Base-by-base conservation (phyloP, 2,113 vertebrate species). In the Brachirus orientalis region DNA sequence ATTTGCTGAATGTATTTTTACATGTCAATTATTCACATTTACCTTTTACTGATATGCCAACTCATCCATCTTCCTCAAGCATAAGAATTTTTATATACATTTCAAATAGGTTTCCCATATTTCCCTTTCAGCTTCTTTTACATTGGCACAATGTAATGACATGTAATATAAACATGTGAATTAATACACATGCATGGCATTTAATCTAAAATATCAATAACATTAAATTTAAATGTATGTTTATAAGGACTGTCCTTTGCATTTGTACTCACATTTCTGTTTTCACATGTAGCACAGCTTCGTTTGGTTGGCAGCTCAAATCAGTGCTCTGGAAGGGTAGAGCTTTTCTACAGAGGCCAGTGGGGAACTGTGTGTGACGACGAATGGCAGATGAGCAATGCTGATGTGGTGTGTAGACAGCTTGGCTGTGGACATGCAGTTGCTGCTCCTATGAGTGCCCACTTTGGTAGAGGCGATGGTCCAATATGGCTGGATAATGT, bases 321-420 rank as follows among this genome's bases (percentile, higher is more conserved):
- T 44, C 8, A 82, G 20, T 90, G 89, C 63, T 88, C 87, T 2
- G 89, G 89, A 1, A 63, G 89, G 68, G 61, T 90, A 60, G 89
- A 90, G 69, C 0, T 90, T 57, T 5, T 59, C 28, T 72, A 90
- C 18, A 81, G 80, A 73, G 54, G 84, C 74, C 12, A 69, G 48
- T 90, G 89, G 89, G 89, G 89, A 44, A 90, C 87, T 2, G 87
- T 89, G 22, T 90, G 89, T 51, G 89, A 89, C 20, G 89, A 90
- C 11, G 84, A 85, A 3, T 90, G 87, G 87, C 10, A 45, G 45
- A 13, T 89, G 6, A 0, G 0, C 1, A 79, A 64, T 13, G 85
- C 71, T 0, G 78, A 86, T 33, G 87, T 90, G 8, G 89, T 88
- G 7, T 90, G 89, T 8, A 67, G 61, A 63, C 89, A 91, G 44